Evolutionary conservation across 2,888 invertebrate genomes (phyloP).

Genomic region (Pseudococcus jackbeardsleyi): DNA sequence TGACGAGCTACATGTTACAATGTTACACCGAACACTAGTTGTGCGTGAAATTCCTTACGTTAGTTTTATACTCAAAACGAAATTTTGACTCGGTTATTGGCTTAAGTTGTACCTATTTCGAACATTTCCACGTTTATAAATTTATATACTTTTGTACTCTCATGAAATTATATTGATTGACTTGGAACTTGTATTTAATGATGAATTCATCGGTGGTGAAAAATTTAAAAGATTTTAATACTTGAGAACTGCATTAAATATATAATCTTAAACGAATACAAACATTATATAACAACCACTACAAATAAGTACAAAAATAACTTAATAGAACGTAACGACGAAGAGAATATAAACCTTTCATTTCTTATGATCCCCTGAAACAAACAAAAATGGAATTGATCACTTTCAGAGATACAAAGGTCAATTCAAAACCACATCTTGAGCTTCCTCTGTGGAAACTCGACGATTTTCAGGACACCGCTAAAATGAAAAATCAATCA

Average conservation of each 20-base stretch:
- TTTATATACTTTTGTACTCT: not conserved
- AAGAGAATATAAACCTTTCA: not conserved
- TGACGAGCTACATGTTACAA: not conserved
- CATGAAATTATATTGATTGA: constrained; percentile 5
- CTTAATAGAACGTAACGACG: not conserved
- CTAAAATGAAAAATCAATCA: not conserved
- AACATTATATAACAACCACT: not conserved
- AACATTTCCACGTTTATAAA: constrained; percentile 1
- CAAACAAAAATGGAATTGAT: not conserved
- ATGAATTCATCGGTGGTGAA: not conserved
- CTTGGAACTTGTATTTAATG: not conserved
- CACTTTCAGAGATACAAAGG: no score
- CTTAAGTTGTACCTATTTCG: not conserved
- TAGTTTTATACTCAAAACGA: not conserved
- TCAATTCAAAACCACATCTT: not conserved
- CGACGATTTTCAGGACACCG: no score
- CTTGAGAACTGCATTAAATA: not conserved
- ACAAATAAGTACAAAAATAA: not conserved
- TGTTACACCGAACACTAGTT: not conserved
- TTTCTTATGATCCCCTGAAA: constrained; percentile 65
- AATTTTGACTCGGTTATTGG: not conserved
- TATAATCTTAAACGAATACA: not conserved
- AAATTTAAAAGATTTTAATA: not conserved
- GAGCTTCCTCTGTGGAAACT: no score
- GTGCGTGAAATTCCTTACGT: not conserved